Base-by-base conservation (phyloP, 1,140 invertebrate species). In the Euura saliciscinereae region DNA sequence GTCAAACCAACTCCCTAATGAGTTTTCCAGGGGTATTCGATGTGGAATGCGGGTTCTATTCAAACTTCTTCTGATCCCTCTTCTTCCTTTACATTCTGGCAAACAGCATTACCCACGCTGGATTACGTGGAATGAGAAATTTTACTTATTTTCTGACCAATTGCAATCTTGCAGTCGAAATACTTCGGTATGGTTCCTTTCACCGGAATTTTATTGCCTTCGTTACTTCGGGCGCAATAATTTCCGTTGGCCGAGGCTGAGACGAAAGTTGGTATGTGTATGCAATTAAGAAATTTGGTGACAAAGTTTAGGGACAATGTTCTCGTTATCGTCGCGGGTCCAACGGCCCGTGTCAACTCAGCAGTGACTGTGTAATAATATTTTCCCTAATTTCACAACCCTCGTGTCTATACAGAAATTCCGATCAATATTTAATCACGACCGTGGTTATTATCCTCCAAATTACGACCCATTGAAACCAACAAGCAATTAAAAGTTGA, bases 11-110 rank as follows among this genome's bases (percentile, higher is more conserved):
- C 81, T 82, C 80, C 71, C 81, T 79, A 82, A 82, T 82, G 82
- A 83, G 82, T 82, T 83, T 83, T 79, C 79, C 82, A 59, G 5
- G 77, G 77, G 78, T 83, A 83, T 82, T 81, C 79, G 80, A 83
- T 82, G 81, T 76, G 79, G 81, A 83, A 82, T 83, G 81, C 78
- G 82, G 81, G 79, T 74, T 82, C 80, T 82, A 82, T 83, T 82
- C 80, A 82, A 83, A 82, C 80, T 82, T 80, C 72, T 76, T 70
- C 64, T 0, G 66, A 43, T 74, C 73, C 0, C 28, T 74, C 72
- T 45, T 71, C 69, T 68, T 69, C 59, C 28, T 44, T 43, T 66
- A 68, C 69, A n/a, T 59, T 59, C 51, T 59, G 51, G 51, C 51
- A 59, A 59, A 59, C 6, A 59, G 51, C 51, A 59, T 59, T 59